A percentile compares a stretch with the other conserved stretches of the same genome.
phyloP scores from a whole-genome alignment of 2,113 vertebrate genomes.

The Oryzias javanicus region DNA sequence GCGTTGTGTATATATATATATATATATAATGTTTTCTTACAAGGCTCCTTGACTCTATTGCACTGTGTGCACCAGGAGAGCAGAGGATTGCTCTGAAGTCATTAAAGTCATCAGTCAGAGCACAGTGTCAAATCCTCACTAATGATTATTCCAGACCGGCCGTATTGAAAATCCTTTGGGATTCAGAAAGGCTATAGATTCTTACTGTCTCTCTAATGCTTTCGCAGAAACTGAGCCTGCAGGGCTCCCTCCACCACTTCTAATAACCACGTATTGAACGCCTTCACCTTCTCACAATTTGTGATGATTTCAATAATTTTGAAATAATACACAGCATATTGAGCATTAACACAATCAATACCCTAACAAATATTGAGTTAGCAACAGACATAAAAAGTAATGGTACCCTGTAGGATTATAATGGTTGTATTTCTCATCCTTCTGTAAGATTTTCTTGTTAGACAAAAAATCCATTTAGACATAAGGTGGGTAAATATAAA shows the following conservation, averaged over 20 bases:
- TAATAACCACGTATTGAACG: slow-evolving; percentile 13
- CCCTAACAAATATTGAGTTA: slow-evolving; percentile 12
- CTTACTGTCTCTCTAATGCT: slow-evolving; percentile 6
- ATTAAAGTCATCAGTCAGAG: slow-evolving; percentile 46
- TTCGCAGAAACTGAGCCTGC: neutral
- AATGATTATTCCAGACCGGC: slow-evolving; percentile 43
- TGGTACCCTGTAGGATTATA: neutral
- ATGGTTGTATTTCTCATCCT: too few species aligned
- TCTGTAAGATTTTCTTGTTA: too few species aligned
- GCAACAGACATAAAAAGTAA: slow-evolving; percentile 13
- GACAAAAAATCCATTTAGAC: too few species aligned
- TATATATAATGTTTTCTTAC: too few species aligned
- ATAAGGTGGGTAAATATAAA: too few species aligned
- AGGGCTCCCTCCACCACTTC: neutral
- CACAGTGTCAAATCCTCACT: slow-evolving; percentile 21
- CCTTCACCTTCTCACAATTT: slow-evolving; percentile 10
- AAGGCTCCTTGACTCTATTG: slow-evolving; percentile 1
- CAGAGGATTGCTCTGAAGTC: slow-evolving; percentile 17
- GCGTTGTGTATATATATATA: too few species aligned
- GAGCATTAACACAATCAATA: slow-evolving; percentile 20
- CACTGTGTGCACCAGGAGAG: slow-evolving; percentile 5
- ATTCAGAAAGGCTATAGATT: slow-evolving; percentile 30
- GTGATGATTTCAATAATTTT: slow-evolving; percentile 29
- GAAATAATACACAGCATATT: slow-evolving; percentile 9
- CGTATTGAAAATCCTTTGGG: slow-evolving; percentile 39